phyloP scores from a whole-genome alignment of 2,797 vertebrate genomes.

The Pipistrellus kuhlii region DNA sequence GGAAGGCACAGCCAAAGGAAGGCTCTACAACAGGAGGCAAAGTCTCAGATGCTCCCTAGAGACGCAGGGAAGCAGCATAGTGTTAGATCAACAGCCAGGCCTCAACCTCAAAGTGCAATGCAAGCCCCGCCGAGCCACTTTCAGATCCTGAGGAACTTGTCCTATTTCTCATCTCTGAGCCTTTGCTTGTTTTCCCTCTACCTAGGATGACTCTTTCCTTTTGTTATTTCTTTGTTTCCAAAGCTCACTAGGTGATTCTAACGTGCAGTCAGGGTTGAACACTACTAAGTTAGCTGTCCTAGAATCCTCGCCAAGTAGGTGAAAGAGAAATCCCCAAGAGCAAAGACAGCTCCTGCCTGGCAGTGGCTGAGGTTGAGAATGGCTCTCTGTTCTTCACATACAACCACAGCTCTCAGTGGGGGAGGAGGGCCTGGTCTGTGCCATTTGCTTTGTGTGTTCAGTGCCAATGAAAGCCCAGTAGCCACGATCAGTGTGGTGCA shows the following conservation, averaged over 20 bases:
- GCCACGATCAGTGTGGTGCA: constrained; percentile 41
- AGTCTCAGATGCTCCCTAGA: background rate
- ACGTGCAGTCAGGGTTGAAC: background rate
- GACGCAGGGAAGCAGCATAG: background rate
- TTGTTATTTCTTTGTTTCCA: background rate
- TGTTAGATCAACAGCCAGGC: background rate
- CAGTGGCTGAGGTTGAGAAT: background rate
- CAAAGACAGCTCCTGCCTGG: background rate
- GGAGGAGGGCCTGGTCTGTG: background rate
- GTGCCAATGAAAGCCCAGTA: constrained; percentile 57
- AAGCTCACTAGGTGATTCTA: constrained; percentile 11
- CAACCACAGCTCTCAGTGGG: background rate
- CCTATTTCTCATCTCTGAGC: background rate
- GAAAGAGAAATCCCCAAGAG: background rate
- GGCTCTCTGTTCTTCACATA: background rate
- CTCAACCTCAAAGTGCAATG: background rate
- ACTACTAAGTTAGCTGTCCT: background rate
- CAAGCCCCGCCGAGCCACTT: background rate
- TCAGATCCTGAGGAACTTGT: background rate
- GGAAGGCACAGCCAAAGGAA: background rate
- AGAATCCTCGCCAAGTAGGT: background rate
- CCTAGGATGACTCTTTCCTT: background rate
- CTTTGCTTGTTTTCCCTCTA: background rate
- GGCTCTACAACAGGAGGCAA: background rate
- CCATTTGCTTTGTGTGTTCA: background rate